Evolutionary conservation across 2,888 invertebrate species (phyloP), one percentile per base, ranked within the genome.

Genomic region (Hydrotaea diabolus): DNA sequence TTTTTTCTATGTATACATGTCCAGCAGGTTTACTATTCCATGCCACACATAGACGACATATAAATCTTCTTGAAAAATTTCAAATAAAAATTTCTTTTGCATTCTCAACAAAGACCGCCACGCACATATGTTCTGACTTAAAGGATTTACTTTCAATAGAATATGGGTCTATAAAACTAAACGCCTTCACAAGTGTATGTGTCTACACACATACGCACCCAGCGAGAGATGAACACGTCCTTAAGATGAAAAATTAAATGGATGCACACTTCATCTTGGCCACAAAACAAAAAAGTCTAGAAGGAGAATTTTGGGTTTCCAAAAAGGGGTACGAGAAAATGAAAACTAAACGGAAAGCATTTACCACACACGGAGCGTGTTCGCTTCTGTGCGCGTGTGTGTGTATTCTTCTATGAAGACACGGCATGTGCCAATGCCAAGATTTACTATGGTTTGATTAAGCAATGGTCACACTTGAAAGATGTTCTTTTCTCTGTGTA

Each of bases 121-220:
- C 83, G n/a, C n/a, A 77, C 83, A 80, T 83, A 80, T 83, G 83
- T 43, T 77, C 77, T 62, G 77, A 71, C 74, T 83, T 77, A 83
- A 83, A 77, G 74, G 83, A 80, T 80, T 83, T 71, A 80, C 1
- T 26, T 46, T 26, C 23, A 23, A 57, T 77, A 77, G 31, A 49
- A 59, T 43, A 46, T 39, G 43, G 74, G 59, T 55, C 31, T 36
- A 62, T 59, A 69, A 19, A 9, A 57, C 17, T 31, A 43, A 77
- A n/a, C 19, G 13, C 19, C 39, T 23, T 36, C 43, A 26, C 62
- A 53, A 0, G 26, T 9, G 26, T 9, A 55, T 1, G 15, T 26
- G 0, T 11, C 21, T 49, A 64, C 9, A 39, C 19, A 43, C 36
- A 1, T 1, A 46, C 59, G 17, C 43, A 36, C n/a, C 55, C 23